phyloP scores from a whole-genome alignment of 2,888 invertebrate genomes.

The Cylindroiulus punctatus region DNA sequence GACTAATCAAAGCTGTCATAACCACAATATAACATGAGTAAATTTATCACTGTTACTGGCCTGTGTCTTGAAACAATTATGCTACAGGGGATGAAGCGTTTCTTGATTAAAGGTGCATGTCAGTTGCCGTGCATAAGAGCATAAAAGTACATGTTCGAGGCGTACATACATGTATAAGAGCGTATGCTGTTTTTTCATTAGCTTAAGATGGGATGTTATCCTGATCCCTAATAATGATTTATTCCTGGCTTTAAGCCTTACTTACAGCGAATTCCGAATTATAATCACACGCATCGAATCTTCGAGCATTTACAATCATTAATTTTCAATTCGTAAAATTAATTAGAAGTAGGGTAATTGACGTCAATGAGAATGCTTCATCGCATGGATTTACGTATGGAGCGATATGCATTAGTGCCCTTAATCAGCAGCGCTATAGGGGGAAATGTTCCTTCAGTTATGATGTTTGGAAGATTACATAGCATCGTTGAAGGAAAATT shows the following conservation, averaged over 20 bases:
- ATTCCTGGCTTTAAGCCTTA: conserved; percentile 16
- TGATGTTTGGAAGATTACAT: conserved; percentile 29
- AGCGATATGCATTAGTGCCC: conserved; percentile 27
- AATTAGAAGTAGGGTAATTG: conserved; percentile 44
- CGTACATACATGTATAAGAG: no score
- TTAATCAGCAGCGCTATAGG: conserved; percentile 19
- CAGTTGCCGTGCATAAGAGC: no score
- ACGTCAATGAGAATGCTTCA: conserved; percentile 21
- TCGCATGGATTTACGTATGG: neutral
- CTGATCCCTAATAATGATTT: conserved; percentile 16
- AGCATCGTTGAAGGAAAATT: conserved; percentile 25
- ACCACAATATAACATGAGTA: no score
- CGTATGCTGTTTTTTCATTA: neutral
- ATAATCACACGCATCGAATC: conserved; percentile 43
- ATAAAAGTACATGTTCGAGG: no score
- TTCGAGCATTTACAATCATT: conserved; percentile 38
- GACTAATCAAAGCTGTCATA: no score
- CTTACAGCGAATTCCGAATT: conserved; percentile 31
- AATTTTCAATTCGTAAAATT: conserved; percentile 40
- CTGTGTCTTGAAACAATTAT: neutral
- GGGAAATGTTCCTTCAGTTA: conserved; percentile 35
- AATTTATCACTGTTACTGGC: neutral
- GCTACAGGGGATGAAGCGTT: neutral
- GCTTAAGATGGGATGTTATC: neutral
- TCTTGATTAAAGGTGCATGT: no score